phyloP scores from a whole-genome alignment of 2,888 invertebrate species.

The Melieria picta region DNA sequence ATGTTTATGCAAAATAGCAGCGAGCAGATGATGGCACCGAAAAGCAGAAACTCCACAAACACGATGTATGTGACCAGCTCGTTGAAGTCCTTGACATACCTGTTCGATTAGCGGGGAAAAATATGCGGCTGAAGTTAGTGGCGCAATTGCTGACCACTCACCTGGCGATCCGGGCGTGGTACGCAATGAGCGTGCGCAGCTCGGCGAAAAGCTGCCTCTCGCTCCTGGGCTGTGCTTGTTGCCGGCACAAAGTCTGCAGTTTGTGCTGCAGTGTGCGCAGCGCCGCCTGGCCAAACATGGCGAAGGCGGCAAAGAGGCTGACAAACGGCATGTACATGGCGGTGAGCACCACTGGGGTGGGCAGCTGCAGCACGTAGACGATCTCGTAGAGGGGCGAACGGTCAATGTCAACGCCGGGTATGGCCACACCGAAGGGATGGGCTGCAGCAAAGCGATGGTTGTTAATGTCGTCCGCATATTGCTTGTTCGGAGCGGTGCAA shows the following conservation, averaged over 20 bases:
- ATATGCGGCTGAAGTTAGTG: background rate
- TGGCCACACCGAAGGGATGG: conserved; percentile 57
- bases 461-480: too few species aligned
- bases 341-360: conserved; percentile 50
- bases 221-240: conserved; percentile 23
- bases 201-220: conserved; percentile 45
- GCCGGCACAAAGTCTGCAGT: conserved; percentile 45
- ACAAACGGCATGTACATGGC: conserved; percentile 61
- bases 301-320: conserved; percentile 57
- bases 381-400: conserved; percentile 56
- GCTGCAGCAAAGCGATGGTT: conserved; percentile 40
- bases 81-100: conserved; percentile 55
- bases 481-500: too few species aligned
- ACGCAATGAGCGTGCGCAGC: conserved; percentile 51
- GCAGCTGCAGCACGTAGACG: conserved; percentile 53
- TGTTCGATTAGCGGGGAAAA: conserved; percentile 38
- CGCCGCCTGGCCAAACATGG: conserved; percentile 57
- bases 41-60: conserved; percentile 56
- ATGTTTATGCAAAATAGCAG: conserved; percentile 59
- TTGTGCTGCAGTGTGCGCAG: conserved; percentile 53
- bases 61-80: conserved; percentile 55
- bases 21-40: conserved; percentile 53
- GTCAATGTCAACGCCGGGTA: conserved; percentile 56
- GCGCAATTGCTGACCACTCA: conserved; percentile 24
- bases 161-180: conserved; percentile 39